These are phyloP conservation scores for Falco columbarius DNA, from an alignment of 2,797 vertebrate species.

Conservation along the genomic window DNA sequence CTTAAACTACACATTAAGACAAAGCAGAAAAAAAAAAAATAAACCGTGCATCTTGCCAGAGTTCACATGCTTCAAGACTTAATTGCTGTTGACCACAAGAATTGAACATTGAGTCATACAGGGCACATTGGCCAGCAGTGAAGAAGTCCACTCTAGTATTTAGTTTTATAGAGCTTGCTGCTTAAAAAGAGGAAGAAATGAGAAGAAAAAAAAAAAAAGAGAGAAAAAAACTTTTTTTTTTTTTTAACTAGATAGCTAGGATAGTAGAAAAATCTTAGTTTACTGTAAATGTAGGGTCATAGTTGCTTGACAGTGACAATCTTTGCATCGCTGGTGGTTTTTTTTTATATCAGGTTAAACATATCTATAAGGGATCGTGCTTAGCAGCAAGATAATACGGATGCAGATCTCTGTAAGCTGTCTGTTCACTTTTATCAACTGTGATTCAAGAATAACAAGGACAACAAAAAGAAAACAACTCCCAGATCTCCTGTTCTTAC, in stretches of 20 bases:
- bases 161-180: neutral
- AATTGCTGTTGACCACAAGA: neutral
- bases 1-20: neutral
- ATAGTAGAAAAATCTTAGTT: neutral
- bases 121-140: neutral
- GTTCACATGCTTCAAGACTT: neutral
- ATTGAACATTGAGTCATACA: neutral
- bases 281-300: neutral
- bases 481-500: neutral
- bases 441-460: neutral
- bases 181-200: neutral
- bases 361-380: neutral
- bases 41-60: neutral
- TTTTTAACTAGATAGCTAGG: neutral
- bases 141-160: neutral
- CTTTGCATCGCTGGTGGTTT: neutral
- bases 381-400: neutral
- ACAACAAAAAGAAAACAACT: neutral
- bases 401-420: neutral
- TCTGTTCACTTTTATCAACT: neutral
- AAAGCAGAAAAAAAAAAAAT: neutral
- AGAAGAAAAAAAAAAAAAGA: rapidly evolving
- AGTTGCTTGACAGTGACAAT: neutral
- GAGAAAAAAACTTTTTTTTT: neutral
- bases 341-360: neutral